Percentiles rank a stretch among this genome's conserved stretches.
Evolutionary conservation across 1,140 invertebrate genomes (phyloP).

Genomic region (Calliopsis andreniformis): DNA sequence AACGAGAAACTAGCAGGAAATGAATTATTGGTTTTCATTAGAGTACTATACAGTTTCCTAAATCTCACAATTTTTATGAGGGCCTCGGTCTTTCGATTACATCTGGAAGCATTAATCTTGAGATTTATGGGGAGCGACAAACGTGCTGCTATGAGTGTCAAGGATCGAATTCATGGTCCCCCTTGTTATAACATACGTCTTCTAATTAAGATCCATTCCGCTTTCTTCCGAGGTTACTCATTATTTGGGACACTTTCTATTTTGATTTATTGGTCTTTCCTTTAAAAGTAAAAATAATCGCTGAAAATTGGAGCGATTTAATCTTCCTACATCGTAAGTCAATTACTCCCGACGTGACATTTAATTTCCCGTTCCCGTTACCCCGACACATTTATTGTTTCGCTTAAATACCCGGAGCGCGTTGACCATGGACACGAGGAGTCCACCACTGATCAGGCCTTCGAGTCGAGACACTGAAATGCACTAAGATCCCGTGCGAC

Average conservation of each 20-base stretch:
- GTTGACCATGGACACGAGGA: conserved; percentile 2
- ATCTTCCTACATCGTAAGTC: neutral
- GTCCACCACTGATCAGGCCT: neutral
- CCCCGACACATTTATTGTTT: conserved; percentile 1
- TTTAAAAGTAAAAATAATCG: neutral
- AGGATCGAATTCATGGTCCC: conserved; percentile 45
- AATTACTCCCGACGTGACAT: neutral
- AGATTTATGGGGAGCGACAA: conserved; percentile 49
- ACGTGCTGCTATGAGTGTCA: neutral
- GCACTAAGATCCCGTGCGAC: conserved; percentile 15
- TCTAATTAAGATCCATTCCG: conserved; percentile 54
- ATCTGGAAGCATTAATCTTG: conserved; percentile 44
- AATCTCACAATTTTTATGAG: conserved; percentile 41
- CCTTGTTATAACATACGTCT: conserved; percentile 33
- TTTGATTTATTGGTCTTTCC: conserved; percentile 47
- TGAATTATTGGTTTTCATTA: conserved; percentile 9
- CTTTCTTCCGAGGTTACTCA: conserved; percentile 54
- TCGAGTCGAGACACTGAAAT: conserved; percentile 18
- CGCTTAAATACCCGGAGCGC: neutral
- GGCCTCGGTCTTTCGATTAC: conserved; percentile 20
- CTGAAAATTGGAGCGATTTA: no score
- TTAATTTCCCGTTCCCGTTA: neutral
- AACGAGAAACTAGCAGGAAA: neutral
- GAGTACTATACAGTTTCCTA: conserved; percentile 4
- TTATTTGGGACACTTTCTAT: conserved; percentile 47